These are phyloP conservation scores for Dione vanillae DNA, from an alignment of 2,888 invertebrate genomes.

Conservation along the genomic window DNA sequence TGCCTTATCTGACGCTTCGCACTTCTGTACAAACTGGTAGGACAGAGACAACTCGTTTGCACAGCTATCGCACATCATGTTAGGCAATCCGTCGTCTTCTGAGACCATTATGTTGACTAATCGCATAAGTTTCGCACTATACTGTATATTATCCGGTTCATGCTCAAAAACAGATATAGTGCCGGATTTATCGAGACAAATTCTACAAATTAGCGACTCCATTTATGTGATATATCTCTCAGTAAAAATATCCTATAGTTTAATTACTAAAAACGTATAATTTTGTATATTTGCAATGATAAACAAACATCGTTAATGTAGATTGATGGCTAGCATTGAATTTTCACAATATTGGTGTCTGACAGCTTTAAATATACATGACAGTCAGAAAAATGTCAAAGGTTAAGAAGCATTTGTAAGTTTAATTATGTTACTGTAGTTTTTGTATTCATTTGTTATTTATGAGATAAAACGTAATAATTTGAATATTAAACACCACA, in stretches of 20 bases:
- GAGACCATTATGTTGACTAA: conserved; percentile 64
- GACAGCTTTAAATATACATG: neutral
- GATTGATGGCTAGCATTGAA: conserved; percentile 2
- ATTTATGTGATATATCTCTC: conserved; percentile 26
- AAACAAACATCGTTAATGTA: conserved; percentile 25
- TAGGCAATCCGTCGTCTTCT: conserved; percentile 70
- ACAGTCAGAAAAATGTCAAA: conserved; percentile 1
- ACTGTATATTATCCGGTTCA: conserved; percentile 60
- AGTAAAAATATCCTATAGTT: neutral
- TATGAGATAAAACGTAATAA: neutral
- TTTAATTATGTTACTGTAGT: too few species aligned
- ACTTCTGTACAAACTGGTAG: conserved; percentile 68
- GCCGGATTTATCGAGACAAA: conserved; percentile 68
- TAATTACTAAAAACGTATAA: neutral
- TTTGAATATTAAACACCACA: neutral
- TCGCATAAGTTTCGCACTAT: conserved; percentile 66
- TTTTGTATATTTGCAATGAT: neutral
- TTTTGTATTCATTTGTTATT: neutral
- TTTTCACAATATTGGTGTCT: conserved; percentile 8
- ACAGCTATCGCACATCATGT: conserved; percentile 66
- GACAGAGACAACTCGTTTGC: conserved; percentile 60
- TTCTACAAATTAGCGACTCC: conserved; percentile 61
- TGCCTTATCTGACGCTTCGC: conserved; percentile 67
- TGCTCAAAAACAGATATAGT: conserved; percentile 64
- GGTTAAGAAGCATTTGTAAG: neutral